Percentiles rank a stretch among this genome's conserved stretches.
Conservation (phyloP, 2,113 vertebrate genomes). For the Poeciliopsis turrubarensis region DNA sequence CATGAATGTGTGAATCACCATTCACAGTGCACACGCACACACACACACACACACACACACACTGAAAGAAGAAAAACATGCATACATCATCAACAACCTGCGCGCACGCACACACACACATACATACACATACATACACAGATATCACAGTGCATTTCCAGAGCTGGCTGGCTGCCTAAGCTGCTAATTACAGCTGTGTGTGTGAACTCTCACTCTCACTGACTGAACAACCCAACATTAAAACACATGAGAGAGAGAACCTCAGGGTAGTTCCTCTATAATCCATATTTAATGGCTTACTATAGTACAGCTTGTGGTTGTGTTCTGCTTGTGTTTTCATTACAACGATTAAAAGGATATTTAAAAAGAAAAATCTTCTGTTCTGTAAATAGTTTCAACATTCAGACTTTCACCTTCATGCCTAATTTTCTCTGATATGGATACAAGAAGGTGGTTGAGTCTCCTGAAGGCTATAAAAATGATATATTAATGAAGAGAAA, state of each 20-base stretch:
- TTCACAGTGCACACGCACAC: constrained; percentile 26
- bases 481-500: too few species aligned
- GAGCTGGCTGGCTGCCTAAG: constrained; percentile 76
- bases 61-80: constrained; percentile 16
- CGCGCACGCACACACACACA: constrained; percentile 20
- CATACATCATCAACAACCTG: not conserved
- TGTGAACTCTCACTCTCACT: constrained; percentile 74
- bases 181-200: constrained; percentile 79
- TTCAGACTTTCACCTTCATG: constrained; percentile 34
- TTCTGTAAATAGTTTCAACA: constrained; percentile 55
- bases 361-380: constrained; percentile 50
- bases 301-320: constrained; percentile 69
- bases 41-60: constrained; percentile 23
- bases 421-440: not conserved
- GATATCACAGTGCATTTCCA: constrained; percentile 51
- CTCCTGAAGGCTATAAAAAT: constrained; percentile 2
- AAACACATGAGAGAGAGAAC: constrained; percentile 53
- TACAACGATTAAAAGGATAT: constrained; percentile 62
- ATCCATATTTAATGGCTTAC: constrained; percentile 74
- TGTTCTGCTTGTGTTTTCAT: constrained; percentile 67
- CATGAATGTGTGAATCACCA: constrained; percentile 66
- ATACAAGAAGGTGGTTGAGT: constrained; percentile 7
- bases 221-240: constrained; percentile 69
- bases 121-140: constrained; percentile 50
- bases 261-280: constrained; percentile 62